phyloP scores from a whole-genome alignment of 1,140 invertebrate genomes.

The Drosophila sp. region DNA sequence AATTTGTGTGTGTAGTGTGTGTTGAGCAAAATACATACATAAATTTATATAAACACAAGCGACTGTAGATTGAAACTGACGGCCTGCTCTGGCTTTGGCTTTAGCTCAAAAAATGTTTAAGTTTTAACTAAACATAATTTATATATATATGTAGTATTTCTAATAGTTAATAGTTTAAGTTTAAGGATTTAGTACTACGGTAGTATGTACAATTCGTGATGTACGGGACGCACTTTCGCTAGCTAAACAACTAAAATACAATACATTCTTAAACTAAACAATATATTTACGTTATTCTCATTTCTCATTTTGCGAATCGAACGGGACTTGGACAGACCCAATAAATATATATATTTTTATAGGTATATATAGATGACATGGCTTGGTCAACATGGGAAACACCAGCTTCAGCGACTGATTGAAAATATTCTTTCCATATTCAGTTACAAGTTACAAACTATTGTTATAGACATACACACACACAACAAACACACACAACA shows the following conservation, averaged over 20 bases:
- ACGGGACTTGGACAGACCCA: background rate
- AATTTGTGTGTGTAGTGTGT: slow-evolving; percentile 18
- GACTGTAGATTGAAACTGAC: slow-evolving; percentile 30
- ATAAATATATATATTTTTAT: slow-evolving; percentile 25
- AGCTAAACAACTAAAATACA: slow-evolving; percentile 22
- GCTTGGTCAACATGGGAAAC: slow-evolving; percentile 53
- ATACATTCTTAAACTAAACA: slow-evolving; percentile 11
- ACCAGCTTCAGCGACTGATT: slow-evolving; percentile 49
- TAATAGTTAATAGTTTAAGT: slow-evolving; percentile 2
- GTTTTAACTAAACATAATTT: slow-evolving; percentile 4
- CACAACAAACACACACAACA: slow-evolving; percentile 5
- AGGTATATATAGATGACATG: slow-evolving; percentile 46
- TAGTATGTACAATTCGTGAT: slow-evolving; percentile 26
- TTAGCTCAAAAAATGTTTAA: slow-evolving; percentile 12
- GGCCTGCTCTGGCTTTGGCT: slow-evolving; percentile 42
- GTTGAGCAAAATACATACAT: slow-evolving; percentile 45
- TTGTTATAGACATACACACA: slow-evolving; percentile 15
- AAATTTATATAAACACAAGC: slow-evolving; percentile 6
- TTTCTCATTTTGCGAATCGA: background rate
- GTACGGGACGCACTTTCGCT: slow-evolving; percentile 26
- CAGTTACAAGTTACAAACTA: slow-evolving; percentile 26
- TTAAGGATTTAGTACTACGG: slow-evolving; percentile 1
- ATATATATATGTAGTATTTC: slow-evolving; percentile 9
- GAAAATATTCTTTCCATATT: slow-evolving; percentile 18
- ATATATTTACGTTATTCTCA: background rate